These are phyloP conservation scores for Stenoptilia bipunctidactyla DNA, from an alignment of 2,888 invertebrate species.

Conservation along the genomic window DNA sequence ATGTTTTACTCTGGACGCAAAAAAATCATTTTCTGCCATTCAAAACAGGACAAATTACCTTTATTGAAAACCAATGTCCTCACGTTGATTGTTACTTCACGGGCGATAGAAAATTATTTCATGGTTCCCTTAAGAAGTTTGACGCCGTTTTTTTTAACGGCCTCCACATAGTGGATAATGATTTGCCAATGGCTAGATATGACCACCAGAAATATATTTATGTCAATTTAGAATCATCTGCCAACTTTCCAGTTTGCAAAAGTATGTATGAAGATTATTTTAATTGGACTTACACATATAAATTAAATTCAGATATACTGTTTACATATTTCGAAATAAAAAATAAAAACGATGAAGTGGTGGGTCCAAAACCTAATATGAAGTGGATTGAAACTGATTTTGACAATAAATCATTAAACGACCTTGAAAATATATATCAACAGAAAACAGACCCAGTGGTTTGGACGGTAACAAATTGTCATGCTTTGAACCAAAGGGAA, in stretches of 20 bases:
- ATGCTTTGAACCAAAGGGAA: too few species aligned
- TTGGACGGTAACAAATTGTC: too few species aligned
- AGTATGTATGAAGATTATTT: conserved; percentile 40
- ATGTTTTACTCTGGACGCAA: conserved; percentile 50
- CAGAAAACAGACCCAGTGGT: too few species aligned
- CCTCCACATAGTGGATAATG: conserved; percentile 15
- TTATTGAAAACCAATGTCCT: conserved; percentile 44
- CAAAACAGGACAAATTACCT: conserved; percentile 34
- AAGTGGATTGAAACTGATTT: too few species aligned
- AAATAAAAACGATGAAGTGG: conserved; percentile 27
- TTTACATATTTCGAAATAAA: conserved; percentile 38
- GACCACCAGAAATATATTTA: conserved; percentile 49
- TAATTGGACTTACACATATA: conserved; percentile 57
- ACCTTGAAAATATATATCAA: too few species aligned
- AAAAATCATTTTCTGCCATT: conserved; percentile 36
- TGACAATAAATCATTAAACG: too few species aligned
- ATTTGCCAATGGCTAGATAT: conserved; percentile 31
- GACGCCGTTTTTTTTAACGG: conserved; percentile 51
- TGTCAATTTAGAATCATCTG: conserved; percentile 50
- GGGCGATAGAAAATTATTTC: conserved; percentile 27
- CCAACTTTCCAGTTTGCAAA: conserved; percentile 42
- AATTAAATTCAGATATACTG: conserved; percentile 48
- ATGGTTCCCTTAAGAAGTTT: conserved; percentile 33
- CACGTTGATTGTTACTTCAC: conserved; percentile 45
- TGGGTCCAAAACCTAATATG: conserved; percentile 40